These are phyloP conservation scores for Epistrophe eligans DNA, from an alignment of 2,888 invertebrate species.

Conservation along the genomic window DNA sequence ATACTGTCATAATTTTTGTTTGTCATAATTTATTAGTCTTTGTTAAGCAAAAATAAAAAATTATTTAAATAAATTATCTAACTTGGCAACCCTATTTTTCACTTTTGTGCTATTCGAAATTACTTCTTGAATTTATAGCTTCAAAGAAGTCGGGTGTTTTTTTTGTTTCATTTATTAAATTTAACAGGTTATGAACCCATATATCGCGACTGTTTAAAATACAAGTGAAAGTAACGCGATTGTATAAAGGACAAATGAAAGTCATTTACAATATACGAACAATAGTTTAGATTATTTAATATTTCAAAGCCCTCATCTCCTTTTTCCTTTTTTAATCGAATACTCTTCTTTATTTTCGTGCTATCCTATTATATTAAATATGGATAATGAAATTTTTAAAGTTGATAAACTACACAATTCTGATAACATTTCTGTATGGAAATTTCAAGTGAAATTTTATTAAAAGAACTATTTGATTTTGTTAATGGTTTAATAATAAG, in stretches of 20 bases:
- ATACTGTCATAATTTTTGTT: too few relatives aligned
- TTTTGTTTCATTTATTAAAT: too few relatives aligned
- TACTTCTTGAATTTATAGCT: too few relatives aligned
- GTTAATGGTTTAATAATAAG: neutral
- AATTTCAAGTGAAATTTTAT: neutral
- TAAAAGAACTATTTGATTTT: constrained; percentile 14
- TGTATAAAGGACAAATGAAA: too few relatives aligned
- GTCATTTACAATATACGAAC: neutral
- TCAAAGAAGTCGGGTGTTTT: too few relatives aligned
- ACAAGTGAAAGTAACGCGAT: too few relatives aligned
- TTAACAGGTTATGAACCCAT: neutral
- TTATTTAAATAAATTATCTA: too few relatives aligned
- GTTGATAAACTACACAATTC: neutral
- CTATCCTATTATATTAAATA: neutral
- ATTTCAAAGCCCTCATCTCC: neutral
- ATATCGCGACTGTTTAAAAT: neutral
- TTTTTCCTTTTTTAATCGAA: neutral
- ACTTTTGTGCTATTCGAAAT: too few relatives aligned
- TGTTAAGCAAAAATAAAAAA: too few relatives aligned
- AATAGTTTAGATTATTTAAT: neutral
- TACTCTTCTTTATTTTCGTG: neutral
- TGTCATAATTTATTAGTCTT: too few relatives aligned
- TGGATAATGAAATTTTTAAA: neutral
- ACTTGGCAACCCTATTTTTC: too few relatives aligned
- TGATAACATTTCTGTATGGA: neutral